These are phyloP conservation scores for Eciton burchellii DNA, from an alignment of 1,140 invertebrate species.

Conservation along the genomic window DNA sequence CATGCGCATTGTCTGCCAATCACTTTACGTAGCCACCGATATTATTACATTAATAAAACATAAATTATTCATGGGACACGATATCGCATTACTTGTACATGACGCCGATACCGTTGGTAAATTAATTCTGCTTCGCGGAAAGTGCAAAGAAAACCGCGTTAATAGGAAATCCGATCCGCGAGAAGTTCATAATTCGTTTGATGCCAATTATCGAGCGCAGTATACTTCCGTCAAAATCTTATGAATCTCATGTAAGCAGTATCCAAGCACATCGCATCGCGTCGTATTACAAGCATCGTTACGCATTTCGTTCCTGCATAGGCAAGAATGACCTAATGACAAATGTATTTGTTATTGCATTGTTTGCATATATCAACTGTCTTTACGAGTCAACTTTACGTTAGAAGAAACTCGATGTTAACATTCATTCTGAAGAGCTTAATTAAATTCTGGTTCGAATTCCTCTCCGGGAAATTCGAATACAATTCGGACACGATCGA, in stretches of 20 bases:
- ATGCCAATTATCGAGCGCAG: slow-evolving; percentile 39
- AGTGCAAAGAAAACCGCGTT: slow-evolving; percentile 28
- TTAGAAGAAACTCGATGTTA: neutral
- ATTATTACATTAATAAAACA: slow-evolving; percentile 45
- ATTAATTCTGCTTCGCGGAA: slow-evolving; percentile 43
- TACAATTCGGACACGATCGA: neutral
- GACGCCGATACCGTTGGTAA: slow-evolving; percentile 25
- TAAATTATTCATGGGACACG: slow-evolving; percentile 42
- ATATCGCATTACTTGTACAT: slow-evolving; percentile 27
- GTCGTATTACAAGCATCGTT: slow-evolving; percentile 19
- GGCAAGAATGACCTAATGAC: slow-evolving; percentile 42
- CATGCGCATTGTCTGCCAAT: neutral
- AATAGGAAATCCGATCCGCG: slow-evolving; percentile 37
- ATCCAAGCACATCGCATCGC: slow-evolving; percentile 13
- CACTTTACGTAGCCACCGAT: slow-evolving; percentile 9
- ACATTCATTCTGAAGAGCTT: neutral
- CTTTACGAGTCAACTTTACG: slow-evolving; percentile 3
- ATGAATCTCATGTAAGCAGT: slow-evolving; percentile 1
- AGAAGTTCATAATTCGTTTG: slow-evolving; percentile 56
- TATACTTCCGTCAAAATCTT: slow-evolving; percentile 46
- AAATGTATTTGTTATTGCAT: slow-evolving; percentile 15
- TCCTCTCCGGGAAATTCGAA: neutral
- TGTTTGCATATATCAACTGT: neutral
- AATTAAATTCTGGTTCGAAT: neutral
- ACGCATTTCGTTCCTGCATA: slow-evolving; percentile 24